A percentile compares a stretch with the other conserved stretches of the same genome.
These are phyloP conservation scores for Chlorodrepanis virens DNA, from an alignment of 2,113 vertebrate genomes.

Conservation along the genomic window DNA sequence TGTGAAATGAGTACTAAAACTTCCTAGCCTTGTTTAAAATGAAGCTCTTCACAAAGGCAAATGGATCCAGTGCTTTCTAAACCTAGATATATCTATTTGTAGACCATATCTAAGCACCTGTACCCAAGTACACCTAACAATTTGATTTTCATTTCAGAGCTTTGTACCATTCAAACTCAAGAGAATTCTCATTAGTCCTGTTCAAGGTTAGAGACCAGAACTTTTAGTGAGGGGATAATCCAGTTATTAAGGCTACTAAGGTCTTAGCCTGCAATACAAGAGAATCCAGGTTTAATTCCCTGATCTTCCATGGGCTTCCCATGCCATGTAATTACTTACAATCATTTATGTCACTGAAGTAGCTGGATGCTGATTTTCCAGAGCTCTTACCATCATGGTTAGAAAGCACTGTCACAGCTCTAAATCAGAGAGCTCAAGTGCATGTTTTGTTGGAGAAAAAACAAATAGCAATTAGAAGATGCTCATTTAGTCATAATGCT, in stretches of 20 bases:
- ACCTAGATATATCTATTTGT: background rate
- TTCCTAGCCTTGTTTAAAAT: background rate
- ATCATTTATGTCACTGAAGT: background rate
- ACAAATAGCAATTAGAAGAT: background rate
- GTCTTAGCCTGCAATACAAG: background rate
- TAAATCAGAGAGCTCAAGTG: background rate
- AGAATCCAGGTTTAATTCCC: background rate
- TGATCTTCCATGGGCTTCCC: background rate
- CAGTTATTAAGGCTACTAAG: constrained; percentile 16
- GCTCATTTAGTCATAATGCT: background rate
- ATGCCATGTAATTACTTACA: background rate
- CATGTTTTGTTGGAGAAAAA: background rate
- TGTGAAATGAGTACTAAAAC: background rate
- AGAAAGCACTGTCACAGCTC: background rate
- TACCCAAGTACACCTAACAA: background rate
- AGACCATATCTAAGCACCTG: background rate
- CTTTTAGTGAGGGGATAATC: background rate
- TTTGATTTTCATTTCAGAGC: background rate
- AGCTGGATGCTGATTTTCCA: background rate
- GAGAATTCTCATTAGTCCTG: background rate
- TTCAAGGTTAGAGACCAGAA: background rate
- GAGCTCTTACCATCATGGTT: background rate
- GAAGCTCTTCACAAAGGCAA: background rate
- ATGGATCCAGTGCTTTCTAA: background rate
- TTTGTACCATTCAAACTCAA: background rate